A percentile compares a stretch with the other conserved stretches of the same genome.
These are phyloP conservation scores for Lipophrys pholis DNA, from an alignment of 2,113 vertebrate species.

Conservation along the genomic window DNA sequence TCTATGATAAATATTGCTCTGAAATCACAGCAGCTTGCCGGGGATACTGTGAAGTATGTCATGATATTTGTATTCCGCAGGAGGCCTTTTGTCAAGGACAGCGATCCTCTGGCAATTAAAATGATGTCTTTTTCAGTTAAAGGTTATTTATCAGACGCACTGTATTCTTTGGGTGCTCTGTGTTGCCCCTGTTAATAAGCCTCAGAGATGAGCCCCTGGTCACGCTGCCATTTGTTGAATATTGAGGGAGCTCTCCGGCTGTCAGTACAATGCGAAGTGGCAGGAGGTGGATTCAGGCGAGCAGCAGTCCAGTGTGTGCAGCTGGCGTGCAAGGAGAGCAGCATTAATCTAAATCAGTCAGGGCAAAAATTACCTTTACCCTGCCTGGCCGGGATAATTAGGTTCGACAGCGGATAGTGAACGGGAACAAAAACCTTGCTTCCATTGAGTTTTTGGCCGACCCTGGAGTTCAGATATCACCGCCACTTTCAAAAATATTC, in stretches of 20 bases:
- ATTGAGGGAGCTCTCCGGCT: constrained; percentile 27
- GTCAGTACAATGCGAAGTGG: constrained; percentile 46
- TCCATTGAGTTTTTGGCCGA: not conserved
- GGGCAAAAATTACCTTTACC: constrained; percentile 38
- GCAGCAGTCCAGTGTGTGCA: constrained; percentile 12
- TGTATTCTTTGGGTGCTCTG: constrained; percentile 20
- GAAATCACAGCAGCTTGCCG: not conserved
- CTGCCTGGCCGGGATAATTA: constrained; percentile 31
- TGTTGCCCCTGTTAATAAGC: constrained; percentile 39
- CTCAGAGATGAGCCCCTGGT: constrained; percentile 23
- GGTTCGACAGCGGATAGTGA: constrained; percentile 26
- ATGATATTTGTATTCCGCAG: constrained; percentile 3
- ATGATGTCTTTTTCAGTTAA: constrained; percentile 47
- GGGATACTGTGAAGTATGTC: not conserved
- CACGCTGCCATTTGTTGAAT: constrained; percentile 17
- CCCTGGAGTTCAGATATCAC: not conserved
- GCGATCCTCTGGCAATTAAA: constrained; percentile 31
- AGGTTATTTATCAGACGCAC: constrained; percentile 32
- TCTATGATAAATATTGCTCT: too few relatives aligned
- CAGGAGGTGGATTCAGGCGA: constrained; percentile 17
- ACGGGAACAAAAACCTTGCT: constrained; percentile 13
- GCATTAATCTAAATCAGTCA: constrained; percentile 56
- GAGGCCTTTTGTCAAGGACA: constrained; percentile 9
- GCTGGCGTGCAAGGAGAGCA: constrained; percentile 25
- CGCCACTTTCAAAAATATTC: not conserved